Base-by-base conservation (phyloP, 2,797 vertebrate genomes). In the Mionectes olivaceus region DNA sequence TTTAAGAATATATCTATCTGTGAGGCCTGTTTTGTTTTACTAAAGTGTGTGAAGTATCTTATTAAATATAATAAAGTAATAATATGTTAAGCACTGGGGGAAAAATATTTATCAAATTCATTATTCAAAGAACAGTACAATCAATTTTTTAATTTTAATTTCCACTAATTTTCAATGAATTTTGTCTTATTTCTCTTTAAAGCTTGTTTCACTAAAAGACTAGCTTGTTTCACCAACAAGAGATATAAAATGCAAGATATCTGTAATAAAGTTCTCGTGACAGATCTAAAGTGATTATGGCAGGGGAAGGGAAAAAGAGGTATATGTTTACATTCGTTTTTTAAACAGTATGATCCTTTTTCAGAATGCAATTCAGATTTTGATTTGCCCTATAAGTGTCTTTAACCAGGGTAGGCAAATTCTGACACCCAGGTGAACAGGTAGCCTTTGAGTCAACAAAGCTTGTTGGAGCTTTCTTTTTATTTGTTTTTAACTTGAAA, bases 251-350 rank as follows among this genome's bases (percentile, higher is more conserved):
- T 9, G 21, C 5, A 75, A 46, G 2, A 35, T 61, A 77, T 83
- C 52, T 39, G 4, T 70, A 63, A 57, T 19, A 53, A 80, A 76
- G 19, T 49, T 17, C 4, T 83, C 2, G 1, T 22, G 43, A 33
- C 2, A 0, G 32, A 35, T 52, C 9, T 60, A 76, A 71, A 47
- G 56, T 56, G 37, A 64, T 75, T 28, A 33, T 10, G 35, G 56
- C 5, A 6, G 19, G 30, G 13, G 13, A 23, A 41, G 5, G 2
- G 2, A 3, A 0, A 2, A 13, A 16, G 5, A n/a, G 11, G 3
- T 37, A 43, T 35, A 71, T 46, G 68, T 71, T 71, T 47, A 2
- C 15, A 75, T 7, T 25, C 0, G 33, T 61, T 74, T 90, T 87
- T 75, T 8, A 79, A 56, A 13, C 5, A 47, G 21, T 57, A 25